A percentile compares a stretch with the other conserved stretches of the same genome.
These are phyloP conservation scores for Himantopus leucocephalus DNA, from an alignment of 2,113 vertebrate genomes.

Conservation along the genomic window DNA sequence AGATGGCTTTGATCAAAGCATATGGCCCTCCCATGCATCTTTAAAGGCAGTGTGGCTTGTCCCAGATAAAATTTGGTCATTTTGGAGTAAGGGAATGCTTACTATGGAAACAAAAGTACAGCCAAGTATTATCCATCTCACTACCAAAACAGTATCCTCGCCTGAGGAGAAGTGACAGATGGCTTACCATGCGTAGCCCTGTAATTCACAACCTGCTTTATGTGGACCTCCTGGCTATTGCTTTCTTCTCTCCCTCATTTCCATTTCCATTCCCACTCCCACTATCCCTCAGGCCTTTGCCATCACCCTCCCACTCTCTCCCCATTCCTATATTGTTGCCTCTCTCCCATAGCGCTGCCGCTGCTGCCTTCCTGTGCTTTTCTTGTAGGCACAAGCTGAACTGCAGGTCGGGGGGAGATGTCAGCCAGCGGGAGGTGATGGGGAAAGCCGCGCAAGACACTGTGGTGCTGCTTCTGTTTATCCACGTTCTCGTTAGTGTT, in stretches of 20 bases:
- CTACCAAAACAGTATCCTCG: conserved; percentile 14
- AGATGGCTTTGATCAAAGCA: conserved; percentile 49
- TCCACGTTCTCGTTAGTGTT: not conserved
- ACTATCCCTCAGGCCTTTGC: conserved; percentile 41
- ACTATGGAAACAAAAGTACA: conserved; percentile 35
- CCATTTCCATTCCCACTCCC: conserved; percentile 60
- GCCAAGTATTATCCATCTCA: conserved; percentile 21
- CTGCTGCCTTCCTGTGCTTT: not conserved
- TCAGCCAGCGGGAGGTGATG: accelerated
- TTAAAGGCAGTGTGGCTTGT: not conserved
- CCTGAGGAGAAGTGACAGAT: conserved; percentile 51
- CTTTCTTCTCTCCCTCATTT: conserved; percentile 58
- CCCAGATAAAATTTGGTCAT: conserved; percentile 16
- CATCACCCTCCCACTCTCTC: conserved; percentile 43
- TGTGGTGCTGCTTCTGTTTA: not conserved
- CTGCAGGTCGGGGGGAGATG: not conserved
- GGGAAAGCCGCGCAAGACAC: not conserved
- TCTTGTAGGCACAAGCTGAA: not conserved
- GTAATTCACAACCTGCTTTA: conserved; percentile 64
- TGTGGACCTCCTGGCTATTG: conserved; percentile 41
- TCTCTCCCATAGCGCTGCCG: not conserved
- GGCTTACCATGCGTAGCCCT: conserved; percentile 45
- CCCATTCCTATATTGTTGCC: not conserved
- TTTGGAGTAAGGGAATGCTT: not conserved
- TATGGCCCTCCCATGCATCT: not conserved